Evolutionary conservation across 2,888 invertebrate genomes (phyloP).

Genomic region (Eristalis intricaria): DNA sequence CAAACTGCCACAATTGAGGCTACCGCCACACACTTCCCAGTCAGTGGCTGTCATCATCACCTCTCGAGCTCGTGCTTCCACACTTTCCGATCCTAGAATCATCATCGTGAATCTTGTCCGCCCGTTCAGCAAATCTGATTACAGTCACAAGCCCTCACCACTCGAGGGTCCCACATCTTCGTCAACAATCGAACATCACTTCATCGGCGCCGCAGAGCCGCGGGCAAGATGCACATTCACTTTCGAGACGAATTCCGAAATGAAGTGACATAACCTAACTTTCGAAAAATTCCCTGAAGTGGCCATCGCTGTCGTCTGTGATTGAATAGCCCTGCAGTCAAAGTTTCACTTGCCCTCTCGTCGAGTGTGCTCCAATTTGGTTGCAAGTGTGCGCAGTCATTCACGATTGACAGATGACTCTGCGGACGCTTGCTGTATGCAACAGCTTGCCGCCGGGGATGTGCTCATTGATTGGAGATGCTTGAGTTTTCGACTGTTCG

Average conservation of each 20-base stretch:
- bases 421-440: too few species aligned
- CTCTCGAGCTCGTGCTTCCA: background rate
- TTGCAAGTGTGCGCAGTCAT: background rate
- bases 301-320: background rate
- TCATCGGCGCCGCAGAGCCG: background rate
- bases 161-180: background rate
- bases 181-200: background rate
- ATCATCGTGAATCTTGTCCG: background rate
- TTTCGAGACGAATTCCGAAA: background rate
- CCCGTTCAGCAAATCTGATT: background rate
- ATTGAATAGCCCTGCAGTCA: background rate
- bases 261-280: background rate
- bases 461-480: too few species aligned
- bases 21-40: background rate
- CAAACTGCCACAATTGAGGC: background rate
- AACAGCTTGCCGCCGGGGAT: too few species aligned
- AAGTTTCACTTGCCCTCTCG: background rate
- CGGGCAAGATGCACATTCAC: background rate
- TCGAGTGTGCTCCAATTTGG: background rate
- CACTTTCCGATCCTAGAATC: background rate
- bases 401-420: background rate
- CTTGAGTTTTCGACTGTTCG: too few species aligned
- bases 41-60: background rate
- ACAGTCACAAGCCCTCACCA: background rate
- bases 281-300: background rate